Percentiles rank a stretch among this genome's conserved stretches.
Conservation (phyloP, 2,113 vertebrate species). For the Phoxinus phoxinus region DNA sequence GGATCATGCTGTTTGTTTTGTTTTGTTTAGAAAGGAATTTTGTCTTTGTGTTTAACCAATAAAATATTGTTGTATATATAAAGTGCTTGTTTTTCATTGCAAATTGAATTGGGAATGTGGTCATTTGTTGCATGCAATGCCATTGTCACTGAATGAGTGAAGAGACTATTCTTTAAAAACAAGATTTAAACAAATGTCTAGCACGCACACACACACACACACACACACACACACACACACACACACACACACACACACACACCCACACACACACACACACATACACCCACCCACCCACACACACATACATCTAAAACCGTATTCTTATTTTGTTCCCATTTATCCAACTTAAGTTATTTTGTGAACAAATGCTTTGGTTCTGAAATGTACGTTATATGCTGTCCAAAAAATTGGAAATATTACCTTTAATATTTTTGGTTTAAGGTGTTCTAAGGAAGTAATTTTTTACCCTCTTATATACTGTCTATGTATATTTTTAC, state of each 20-base stretch:
- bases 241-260: not conserved
- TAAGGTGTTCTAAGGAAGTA: not conserved
- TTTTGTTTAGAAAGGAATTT: not conserved
- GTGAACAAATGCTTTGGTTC: not conserved
- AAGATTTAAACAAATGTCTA: not conserved
- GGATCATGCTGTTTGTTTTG: not conserved
- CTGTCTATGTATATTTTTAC: too few species aligned
- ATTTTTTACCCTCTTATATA: too few species aligned
- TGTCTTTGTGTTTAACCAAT: not conserved
- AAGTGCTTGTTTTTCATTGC: not conserved
- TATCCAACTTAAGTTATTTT: not conserved
- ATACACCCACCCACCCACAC: too few species aligned
- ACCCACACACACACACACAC: too few species aligned
- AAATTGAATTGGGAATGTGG: not conserved
- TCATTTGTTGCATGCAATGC: not conserved
- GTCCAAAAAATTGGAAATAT: not conserved
- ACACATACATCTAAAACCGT: not conserved
- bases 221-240: too few species aligned
- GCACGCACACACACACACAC: not conserved
- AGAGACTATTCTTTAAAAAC: not conserved
- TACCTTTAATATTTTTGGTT: not conserved
- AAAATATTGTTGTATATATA: not conserved
- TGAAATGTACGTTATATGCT: not conserved
- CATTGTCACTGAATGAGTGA: not conserved
- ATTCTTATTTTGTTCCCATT: not conserved